Conservation (phyloP, 2,888 invertebrate species). For the Baronia brevicornis region DNA sequence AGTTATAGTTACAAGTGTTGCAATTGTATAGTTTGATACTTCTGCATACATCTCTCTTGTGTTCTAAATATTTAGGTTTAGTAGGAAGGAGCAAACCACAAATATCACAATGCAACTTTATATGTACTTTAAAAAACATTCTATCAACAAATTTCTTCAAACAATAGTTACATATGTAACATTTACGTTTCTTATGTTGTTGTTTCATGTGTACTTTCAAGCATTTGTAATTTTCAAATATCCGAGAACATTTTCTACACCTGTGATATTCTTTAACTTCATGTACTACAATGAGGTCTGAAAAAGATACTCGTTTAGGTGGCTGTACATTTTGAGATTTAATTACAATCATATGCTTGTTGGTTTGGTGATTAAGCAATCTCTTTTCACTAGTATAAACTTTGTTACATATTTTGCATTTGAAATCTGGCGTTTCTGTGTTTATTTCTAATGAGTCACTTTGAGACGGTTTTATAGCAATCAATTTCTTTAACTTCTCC, state of each 20-base stretch:
- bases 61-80: slow-evolving; percentile 35
- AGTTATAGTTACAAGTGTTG: slow-evolving; percentile 37
- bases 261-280: slow-evolving; percentile 53
- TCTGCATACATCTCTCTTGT: slow-evolving; percentile 40
- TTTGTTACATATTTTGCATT: slow-evolving; percentile 55
- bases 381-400: slow-evolving; percentile 43
- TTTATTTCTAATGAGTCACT: too few relatives aligned
- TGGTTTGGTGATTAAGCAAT: slow-evolving; percentile 44
- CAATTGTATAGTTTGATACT: slow-evolving; percentile 42
- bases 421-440: slow-evolving; percentile 28
- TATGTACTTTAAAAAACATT: slow-evolving; percentile 59
- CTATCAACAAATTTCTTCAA: slow-evolving; percentile 51
- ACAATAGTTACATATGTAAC: slow-evolving; percentile 63
- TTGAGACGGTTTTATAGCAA: too few relatives aligned
- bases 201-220: slow-evolving; percentile 46
- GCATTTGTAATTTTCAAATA: slow-evolving; percentile 43
- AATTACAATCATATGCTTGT: slow-evolving; percentile 51
- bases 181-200: slow-evolving; percentile 54
- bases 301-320: slow-evolving; percentile 55
- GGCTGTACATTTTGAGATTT: slow-evolving; percentile 30
- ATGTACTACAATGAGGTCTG: slow-evolving; percentile 54
- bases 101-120: slow-evolving; percentile 54
- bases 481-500: slow-evolving; percentile 27
- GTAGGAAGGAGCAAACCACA: slow-evolving; percentile 38
- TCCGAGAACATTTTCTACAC: slow-evolving; percentile 55